Percentiles rank a stretch among this genome's conserved stretches.
Conservation (phyloP, 2,888 invertebrate species). For the Oscheius myriophilus region DNA sequence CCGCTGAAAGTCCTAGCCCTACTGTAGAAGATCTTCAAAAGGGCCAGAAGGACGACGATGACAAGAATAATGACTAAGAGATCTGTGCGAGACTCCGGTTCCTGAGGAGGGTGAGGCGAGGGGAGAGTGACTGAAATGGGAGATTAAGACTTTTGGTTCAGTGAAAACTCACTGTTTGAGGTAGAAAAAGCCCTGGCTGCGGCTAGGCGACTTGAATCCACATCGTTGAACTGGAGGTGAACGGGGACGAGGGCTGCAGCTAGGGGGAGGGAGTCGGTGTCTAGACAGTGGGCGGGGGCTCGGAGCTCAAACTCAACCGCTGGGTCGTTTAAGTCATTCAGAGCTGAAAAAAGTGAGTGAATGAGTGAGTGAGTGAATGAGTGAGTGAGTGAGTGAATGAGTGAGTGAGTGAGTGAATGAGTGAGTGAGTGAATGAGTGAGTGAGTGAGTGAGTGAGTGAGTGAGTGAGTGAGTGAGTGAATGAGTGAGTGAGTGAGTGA, state of each 20-base stretch:
- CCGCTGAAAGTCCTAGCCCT: conserved; percentile 25
- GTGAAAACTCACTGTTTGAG: conserved; percentile 14
- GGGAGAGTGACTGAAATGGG: conserved; percentile 6
- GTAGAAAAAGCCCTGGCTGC: conserved; percentile 9
- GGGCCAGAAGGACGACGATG: conserved; percentile 1
- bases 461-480: no score
- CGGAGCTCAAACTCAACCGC: conserved; percentile 39
- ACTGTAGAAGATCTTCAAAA: conserved; percentile 1
- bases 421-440: no score
- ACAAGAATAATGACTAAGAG: conserved; percentile 15
- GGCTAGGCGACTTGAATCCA: conserved; percentile 28
- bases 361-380: not conserved
- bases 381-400: no score
- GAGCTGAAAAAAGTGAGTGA: conserved; percentile 24
- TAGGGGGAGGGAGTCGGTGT: conserved; percentile 46
- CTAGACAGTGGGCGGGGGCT: conserved; percentile 50
- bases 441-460: no score
- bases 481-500: not conserved
- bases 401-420: no score
- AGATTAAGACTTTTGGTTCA: not conserved
- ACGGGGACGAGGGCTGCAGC: conserved; percentile 24
- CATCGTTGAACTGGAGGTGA: conserved; percentile 27
- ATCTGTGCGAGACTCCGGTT: conserved; percentile 16
- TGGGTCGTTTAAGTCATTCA: conserved; percentile 33
- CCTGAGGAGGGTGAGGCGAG: conserved; percentile 6